These are phyloP conservation scores for Wiebesia pumilae DNA, from an alignment of 1,140 invertebrate genomes.

Conservation along the genomic window DNA sequence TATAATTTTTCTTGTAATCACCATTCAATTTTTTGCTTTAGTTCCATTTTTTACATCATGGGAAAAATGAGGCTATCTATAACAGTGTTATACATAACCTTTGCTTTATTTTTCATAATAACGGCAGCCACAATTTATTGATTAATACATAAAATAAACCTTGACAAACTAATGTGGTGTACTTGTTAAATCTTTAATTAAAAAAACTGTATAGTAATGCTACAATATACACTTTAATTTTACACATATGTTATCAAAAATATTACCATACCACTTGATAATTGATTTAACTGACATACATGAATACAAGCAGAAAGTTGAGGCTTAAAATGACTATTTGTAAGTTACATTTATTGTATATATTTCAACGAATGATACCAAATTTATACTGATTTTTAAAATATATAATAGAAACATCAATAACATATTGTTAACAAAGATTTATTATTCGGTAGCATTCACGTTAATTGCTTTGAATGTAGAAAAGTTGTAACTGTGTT, in stretches of 20 bases:
- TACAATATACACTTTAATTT: too few relatives aligned
- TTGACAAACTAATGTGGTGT: background rate
- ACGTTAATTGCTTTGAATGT: too few relatives aligned
- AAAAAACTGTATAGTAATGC: background rate
- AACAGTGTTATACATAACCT: background rate
- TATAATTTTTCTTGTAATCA: background rate
- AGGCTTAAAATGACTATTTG: too few relatives aligned
- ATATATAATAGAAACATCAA: too few relatives aligned
- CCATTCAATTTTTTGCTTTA: background rate
- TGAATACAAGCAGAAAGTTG: too few relatives aligned
- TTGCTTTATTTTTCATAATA: background rate
- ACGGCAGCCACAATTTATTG: background rate
- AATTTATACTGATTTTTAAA: too few relatives aligned
- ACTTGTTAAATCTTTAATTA: background rate
- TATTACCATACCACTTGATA: background rate
- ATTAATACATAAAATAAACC: background rate
- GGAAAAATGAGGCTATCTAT: background rate
- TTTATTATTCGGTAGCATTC: too few relatives aligned
- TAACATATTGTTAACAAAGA: too few relatives aligned
- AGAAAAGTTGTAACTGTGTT: too few relatives aligned
- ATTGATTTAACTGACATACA: too few relatives aligned
- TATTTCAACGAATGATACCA: too few relatives aligned
- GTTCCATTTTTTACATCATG: background rate
- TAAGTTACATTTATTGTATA: too few relatives aligned
- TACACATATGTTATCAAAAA: background rate